Conservation (phyloP, 2,888 invertebrate genomes). For the Phymatocera aterrima region DNA sequence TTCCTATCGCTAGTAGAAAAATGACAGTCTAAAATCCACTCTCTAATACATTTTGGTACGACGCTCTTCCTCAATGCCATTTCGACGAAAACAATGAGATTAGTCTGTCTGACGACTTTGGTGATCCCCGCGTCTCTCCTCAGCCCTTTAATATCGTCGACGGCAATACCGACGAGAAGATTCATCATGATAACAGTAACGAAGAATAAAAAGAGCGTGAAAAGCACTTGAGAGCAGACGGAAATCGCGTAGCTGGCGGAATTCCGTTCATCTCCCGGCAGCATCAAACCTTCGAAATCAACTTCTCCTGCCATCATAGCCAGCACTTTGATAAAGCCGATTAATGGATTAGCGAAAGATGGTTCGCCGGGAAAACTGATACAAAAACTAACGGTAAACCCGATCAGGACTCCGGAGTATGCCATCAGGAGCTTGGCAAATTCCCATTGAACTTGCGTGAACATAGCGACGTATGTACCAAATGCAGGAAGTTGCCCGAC, state of each 20-base stretch:
- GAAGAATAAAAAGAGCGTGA: conserved; percentile 71
- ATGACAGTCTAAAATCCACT: conserved; percentile 67
- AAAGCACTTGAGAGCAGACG: conserved; percentile 70
- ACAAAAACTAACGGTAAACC: conserved; percentile 74
- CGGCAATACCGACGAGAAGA: conserved; percentile 73
- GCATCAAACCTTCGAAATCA: conserved; percentile 70
- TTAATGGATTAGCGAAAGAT: conserved; percentile 70
- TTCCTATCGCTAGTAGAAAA: conserved; percentile 73
- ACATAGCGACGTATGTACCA: conserved; percentile 76
- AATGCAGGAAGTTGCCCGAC: conserved; percentile 75
- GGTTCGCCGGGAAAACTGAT: conserved; percentile 72
- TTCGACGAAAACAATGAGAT: conserved; percentile 75
- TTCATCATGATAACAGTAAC: conserved; percentile 74
- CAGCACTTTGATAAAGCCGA: conserved; percentile 71
- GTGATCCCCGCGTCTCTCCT: conserved; percentile 75
- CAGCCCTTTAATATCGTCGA: conserved; percentile 74
- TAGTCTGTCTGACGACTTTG: conserved; percentile 75
- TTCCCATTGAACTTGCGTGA: conserved; percentile 73
- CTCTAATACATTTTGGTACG: conserved; percentile 70
- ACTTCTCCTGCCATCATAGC: conserved; percentile 74
- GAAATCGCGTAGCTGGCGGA: conserved; percentile 67
- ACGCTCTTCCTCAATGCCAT: conserved; percentile 73
- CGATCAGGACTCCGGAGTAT: conserved; percentile 73
- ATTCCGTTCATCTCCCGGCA: conserved; percentile 55
- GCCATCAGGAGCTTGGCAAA: conserved; percentile 73